phyloP scores from a whole-genome alignment of 2,113 vertebrate genomes.

The Rynchops niger region DNA sequence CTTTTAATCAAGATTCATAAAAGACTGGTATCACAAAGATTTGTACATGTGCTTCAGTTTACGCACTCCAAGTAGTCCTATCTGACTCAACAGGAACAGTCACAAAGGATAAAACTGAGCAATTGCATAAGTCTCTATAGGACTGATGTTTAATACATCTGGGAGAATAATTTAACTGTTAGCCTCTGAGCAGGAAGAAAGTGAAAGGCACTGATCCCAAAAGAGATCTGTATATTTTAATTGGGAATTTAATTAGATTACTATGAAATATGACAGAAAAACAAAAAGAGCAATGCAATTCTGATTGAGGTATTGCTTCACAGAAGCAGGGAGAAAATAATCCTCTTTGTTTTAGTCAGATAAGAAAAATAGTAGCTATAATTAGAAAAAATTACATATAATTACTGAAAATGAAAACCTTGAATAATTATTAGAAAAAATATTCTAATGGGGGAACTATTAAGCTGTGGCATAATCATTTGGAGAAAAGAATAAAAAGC shows the following conservation, averaged over 20 bases:
- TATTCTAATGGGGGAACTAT: background rate
- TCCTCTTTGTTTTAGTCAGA: background rate
- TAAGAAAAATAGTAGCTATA: conserved; percentile 22
- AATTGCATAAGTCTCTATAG: background rate
- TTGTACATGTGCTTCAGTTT: background rate
- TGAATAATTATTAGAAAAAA: background rate
- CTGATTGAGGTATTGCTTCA: background rate
- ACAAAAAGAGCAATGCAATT: background rate
- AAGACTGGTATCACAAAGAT: background rate
- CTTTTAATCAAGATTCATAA: background rate
- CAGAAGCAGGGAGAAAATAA: conserved; percentile 27
- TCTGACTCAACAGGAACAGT: background rate
- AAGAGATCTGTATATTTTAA: background rate
- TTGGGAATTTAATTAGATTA: conserved; percentile 3
- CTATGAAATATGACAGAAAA: background rate
- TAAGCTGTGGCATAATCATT: background rate
- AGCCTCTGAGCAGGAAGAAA: background rate
- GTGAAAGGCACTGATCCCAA: background rate
- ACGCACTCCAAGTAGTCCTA: background rate
- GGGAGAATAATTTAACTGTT: conserved; percentile 9
- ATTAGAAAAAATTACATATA: background rate
- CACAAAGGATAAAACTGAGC: background rate
- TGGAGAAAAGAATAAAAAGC: background rate
- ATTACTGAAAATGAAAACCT: background rate
- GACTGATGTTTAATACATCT: background rate